Evolutionary conservation across 2,797 vertebrate genomes (phyloP), one percentile per base, ranked within the genome.

Genomic region (Alfaro cultratus): DNA sequence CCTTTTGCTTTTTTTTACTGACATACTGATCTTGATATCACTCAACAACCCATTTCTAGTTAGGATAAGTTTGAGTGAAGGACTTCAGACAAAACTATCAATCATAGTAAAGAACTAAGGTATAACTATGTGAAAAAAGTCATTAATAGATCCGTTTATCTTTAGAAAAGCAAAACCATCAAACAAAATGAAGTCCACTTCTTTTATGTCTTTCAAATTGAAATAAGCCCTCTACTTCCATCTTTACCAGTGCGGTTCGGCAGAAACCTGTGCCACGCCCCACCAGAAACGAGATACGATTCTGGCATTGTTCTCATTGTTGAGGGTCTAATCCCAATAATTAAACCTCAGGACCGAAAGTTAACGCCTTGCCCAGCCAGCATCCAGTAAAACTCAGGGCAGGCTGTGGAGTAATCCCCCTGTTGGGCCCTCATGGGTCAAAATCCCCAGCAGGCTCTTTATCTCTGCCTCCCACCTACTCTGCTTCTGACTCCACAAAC

Each of bases 301-400:
- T 89, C 84, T 93, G 91, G 87, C 91, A 91, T 96, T 95, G 92
- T 94, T 86, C 89, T 92, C 90, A 93, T 95, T 95, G 95, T 95
- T 91, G 87, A 93, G 86, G 89, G 91, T 82, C 89, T 95, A 94
- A 94, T 95, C 93, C 92, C 79, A 74, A 95, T 94, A 95, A 95
- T 95, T 95, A 94, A 91, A 93, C 91, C 85, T 89, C 79, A 51
- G 92, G 94, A 94, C 92, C 86, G 90, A 93, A 90, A 90, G 93
- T 93, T 88, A 88, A 85, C 87, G 91, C 88, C 83, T 81, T 86
- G 78, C 91, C 92, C 90, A 83, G 83, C 92, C 90, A 82, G 83
- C 75, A 89, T 90, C 87, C 82, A 92, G 68, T 83, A 86, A 70
- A 91, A 60, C 79, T 83, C 81, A n/a, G 78, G 91, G 84, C 87